Conservation (phyloP, 2,888 invertebrate species). For the Sesia apiformis region DNA sequence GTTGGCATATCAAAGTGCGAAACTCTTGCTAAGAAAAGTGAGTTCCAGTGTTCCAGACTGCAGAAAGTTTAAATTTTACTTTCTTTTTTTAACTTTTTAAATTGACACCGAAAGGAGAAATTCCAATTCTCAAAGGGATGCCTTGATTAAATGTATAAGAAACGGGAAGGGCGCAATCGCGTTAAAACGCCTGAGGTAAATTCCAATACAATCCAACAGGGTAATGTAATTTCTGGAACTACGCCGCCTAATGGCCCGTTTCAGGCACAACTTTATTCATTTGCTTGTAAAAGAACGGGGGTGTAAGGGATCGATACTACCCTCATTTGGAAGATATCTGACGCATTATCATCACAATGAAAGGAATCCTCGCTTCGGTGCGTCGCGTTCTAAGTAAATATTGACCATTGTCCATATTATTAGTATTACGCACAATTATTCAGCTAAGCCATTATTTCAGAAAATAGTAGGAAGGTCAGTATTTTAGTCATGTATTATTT, state of each 20-base stretch:
- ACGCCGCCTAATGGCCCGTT: constrained; percentile 43
- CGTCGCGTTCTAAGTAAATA: constrained; percentile 24
- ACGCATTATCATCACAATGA: constrained; percentile 35
- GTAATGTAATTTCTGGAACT: constrained; percentile 41
- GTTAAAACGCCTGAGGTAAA: constrained; percentile 29
- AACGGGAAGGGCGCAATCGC: constrained; percentile 22
- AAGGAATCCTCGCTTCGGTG: constrained; percentile 12
- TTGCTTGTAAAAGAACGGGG: background rate
- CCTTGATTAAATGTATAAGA: constrained; percentile 45
- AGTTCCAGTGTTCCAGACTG: background rate
- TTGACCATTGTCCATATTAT: constrained; percentile 26
- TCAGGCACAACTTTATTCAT: constrained; percentile 42
- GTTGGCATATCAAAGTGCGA: too few relatives aligned
- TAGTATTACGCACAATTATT: too few relatives aligned
- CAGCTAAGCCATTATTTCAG: too few relatives aligned
- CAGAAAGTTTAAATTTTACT: constrained; percentile 18
- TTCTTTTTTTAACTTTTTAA: constrained; percentile 40
- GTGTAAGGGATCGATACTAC: constrained; percentile 10
- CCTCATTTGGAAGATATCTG: constrained; percentile 15
- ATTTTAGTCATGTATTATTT: too few relatives aligned
- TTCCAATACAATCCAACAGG: constrained; percentile 39
- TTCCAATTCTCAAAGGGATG: constrained; percentile 26
- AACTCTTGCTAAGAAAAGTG: too few relatives aligned
- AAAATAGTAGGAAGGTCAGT: too few relatives aligned
- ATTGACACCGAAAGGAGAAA: constrained; percentile 25